Conservation (phyloP, 2,888 invertebrate species). For the Alsophila aescularia region DNA sequence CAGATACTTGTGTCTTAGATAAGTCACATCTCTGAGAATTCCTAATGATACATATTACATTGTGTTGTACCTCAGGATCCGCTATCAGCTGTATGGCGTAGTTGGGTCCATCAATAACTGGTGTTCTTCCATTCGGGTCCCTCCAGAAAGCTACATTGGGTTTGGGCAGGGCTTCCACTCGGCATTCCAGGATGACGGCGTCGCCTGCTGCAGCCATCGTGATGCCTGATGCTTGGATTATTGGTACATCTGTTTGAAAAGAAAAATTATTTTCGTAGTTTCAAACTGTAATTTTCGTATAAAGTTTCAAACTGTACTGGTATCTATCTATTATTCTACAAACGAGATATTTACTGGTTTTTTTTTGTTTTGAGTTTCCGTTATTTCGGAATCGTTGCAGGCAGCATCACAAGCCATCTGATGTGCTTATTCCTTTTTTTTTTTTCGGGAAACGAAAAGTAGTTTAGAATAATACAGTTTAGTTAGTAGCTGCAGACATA, state of each 20-base stretch:
- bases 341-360: too few species aligned
- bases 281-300: background rate
- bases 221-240: slow-evolving; percentile 90
- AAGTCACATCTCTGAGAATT: too few species aligned
- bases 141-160: slow-evolving; percentile 93
- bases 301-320: too few species aligned
- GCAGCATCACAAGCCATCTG: too few species aligned
- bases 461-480: too few species aligned
- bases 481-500: too few species aligned
- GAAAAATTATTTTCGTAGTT: background rate
- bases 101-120: slow-evolving; percentile 91
- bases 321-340: too few species aligned
- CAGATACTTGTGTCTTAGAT: too few species aligned
- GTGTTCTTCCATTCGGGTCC: slow-evolving; percentile 89
- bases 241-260: slow-evolving; percentile 87
- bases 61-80: slow-evolving; percentile 81
- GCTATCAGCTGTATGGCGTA: slow-evolving; percentile 86
- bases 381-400: too few species aligned
- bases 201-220: slow-evolving; percentile 91
- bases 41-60: background rate
- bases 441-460: too few species aligned
- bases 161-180: slow-evolving; percentile 90
- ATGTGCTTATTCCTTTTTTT: too few species aligned
- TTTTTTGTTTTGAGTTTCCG: too few species aligned
- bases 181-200: slow-evolving; percentile 90